phyloP scores from a whole-genome alignment of 2,113 vertebrate species.

The Pachycephala philippinensis region DNA sequence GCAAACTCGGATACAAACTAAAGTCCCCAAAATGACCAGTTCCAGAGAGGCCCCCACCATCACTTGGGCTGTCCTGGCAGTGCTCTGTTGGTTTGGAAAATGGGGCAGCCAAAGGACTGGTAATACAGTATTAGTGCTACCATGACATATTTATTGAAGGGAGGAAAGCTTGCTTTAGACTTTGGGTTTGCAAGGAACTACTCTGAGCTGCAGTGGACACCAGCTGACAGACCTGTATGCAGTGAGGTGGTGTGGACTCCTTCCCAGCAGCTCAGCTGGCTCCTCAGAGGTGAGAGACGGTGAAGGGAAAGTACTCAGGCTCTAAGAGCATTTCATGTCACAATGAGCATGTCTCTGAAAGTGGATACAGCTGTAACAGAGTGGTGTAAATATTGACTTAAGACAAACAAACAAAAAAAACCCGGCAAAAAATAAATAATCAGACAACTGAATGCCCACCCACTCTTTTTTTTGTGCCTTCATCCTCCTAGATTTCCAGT shows the following conservation, averaged over 20 bases:
- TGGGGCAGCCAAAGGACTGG: no score
- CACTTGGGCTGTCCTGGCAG: background rate
- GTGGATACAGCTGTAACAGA: background rate
- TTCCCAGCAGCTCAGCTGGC: background rate
- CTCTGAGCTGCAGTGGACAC: background rate
- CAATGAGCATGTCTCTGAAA: background rate
- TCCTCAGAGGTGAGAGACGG: background rate
- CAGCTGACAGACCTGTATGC: background rate
- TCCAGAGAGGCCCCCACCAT: background rate
- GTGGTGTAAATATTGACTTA: background rate
- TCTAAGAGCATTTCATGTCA: background rate
- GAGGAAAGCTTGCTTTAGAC: background rate
- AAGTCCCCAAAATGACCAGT: background rate
- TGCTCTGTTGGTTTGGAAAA: background rate
- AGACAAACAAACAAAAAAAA: background rate
- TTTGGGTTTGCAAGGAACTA: background rate
- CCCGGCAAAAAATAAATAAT: background rate
- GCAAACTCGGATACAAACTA: background rate
- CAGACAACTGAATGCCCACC: fast-evolving
- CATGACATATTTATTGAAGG: no score
- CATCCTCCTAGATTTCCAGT: background rate
- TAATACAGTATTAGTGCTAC: background rate
- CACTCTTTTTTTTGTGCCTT: background rate
- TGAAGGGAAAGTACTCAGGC: background rate
- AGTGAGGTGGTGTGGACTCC: background rate